phyloP scores from a whole-genome alignment of 2,888 invertebrate species.

The Cecidostiba fungosa region DNA sequence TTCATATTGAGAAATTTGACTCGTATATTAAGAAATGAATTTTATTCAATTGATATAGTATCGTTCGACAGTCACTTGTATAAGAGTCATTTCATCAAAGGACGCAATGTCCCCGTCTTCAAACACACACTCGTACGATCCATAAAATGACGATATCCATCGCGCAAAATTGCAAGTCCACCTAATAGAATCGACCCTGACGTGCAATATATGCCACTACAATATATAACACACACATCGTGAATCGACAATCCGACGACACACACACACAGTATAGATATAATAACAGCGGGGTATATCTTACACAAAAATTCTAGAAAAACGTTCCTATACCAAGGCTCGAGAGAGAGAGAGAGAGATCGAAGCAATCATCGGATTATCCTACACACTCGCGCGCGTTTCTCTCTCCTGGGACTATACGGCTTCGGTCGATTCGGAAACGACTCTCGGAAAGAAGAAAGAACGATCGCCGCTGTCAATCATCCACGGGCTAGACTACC shows the following conservation, averaged over 20 bases:
- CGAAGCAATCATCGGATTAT: conserved; percentile 70
- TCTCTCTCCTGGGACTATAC: conserved; percentile 35
- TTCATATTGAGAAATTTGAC: no score
- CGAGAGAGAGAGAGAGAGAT: neutral
- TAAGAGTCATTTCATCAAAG: no score
- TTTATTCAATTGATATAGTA: no score
- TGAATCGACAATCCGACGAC: conserved; percentile 26
- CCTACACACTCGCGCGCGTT: conserved; percentile 46
- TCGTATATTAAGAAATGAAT: no score
- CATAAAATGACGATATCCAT: no score
- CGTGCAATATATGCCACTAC: neutral
- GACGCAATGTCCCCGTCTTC: no score
- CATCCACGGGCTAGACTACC: conserved; percentile 79
- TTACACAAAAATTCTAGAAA: neutral
- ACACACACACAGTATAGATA: neutral
- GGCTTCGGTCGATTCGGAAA: conserved; percentile 49
- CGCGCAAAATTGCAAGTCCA: neutral
- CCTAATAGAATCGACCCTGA: conserved; percentile 45
- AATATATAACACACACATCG: neutral
- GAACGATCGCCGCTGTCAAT: conserved; percentile 76
- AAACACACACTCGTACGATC: no score
- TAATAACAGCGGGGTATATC: neutral
- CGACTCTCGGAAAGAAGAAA: conserved; percentile 39
- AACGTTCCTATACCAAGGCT: neutral
- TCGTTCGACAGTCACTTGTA: no score